Evolutionary conservation across 53 echinoderm and acorn worm species (phyloP).

Genomic region (Temnopleurus reevesii): DNA sequence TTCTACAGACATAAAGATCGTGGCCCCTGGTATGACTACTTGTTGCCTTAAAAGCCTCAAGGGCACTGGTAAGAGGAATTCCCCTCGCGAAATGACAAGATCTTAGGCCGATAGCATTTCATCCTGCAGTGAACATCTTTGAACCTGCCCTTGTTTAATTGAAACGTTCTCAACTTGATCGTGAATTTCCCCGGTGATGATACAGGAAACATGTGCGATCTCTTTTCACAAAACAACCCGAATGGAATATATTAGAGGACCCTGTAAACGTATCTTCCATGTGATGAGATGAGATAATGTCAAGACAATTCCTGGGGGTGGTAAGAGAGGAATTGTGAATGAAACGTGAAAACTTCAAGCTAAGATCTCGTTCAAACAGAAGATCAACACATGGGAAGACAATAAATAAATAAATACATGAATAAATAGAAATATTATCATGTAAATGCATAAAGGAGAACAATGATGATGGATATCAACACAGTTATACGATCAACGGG

Average conservation of each 20-base stretch:
- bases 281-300: constrained; percentile 45
- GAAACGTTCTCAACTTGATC: not conserved
- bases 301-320: constrained; percentile 23
- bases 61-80: not conserved
- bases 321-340: constrained; percentile 42
- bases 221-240: constrained; percentile 23
- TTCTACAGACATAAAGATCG: constrained; percentile 10
- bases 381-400: too few species aligned
- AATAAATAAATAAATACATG: too few species aligned
- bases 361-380: too few species aligned
- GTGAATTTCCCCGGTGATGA: not conserved
- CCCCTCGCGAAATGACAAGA: not conserved
- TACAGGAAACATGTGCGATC: constrained; percentile 19
- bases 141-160: not conserved
- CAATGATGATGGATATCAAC: too few species aligned
- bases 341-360: not conserved
- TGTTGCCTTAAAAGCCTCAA: not conserved
- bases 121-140: not conserved
- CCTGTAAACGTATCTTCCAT: not conserved
- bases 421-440: too few species aligned
- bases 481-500: too few species aligned
- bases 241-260: constrained; percentile 19
- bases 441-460: too few species aligned
- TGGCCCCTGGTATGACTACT: constrained; percentile 1
- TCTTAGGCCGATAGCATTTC: not conserved